Evolutionary conservation across 1,140 invertebrate species (phyloP), one percentile per base, ranked within the genome.

Genomic region (Pseudomyrmex gracilis): DNA sequence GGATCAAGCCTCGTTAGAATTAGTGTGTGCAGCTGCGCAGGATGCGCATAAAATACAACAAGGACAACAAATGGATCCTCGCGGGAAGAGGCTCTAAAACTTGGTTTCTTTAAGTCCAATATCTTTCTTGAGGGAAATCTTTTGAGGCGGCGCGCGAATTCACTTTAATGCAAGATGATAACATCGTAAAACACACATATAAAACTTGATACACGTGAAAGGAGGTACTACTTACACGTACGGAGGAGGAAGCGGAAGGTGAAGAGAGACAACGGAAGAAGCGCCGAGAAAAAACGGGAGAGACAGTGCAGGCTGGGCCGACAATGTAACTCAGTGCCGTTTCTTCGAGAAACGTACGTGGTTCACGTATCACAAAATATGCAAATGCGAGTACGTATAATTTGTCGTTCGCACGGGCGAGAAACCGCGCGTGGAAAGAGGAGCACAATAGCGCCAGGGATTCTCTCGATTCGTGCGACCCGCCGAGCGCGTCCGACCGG

Each of bases 321-420:
- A 85, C 87, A 90, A 90, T 82, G 86, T 89, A 89, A 90, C 77
- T 89, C 86, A 89, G 80, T 58, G 34, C 80, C 84, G 53, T 88
- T 90, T 89, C 86, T 71, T 88, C 73, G 84, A 58, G 70, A 73
- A 73, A 88, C 66, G 84, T 90, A n/a, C n/a, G 88, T 90, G 87
- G 74, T 89, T 89, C 76, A 86, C 85, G 88, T 90, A 91, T 91
- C 90, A 91, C 34, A 34, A 34, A 91, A 91, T 87, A 91, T 91
- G 90, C 89, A 90, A 91, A 91, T 91, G 85, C 77, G 73, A 84
- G 85, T 84, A 73, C 90, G 88, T 91, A 90, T 91, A 90, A 91
- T 91, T 91, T 90, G 89, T 91, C 87, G 84, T 86, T 86, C 84
- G 83, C 86, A 82, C 85, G 66, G 68, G 55, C 71, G 45, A 61